Evolutionary conservation across 2,113 vertebrate genomes (phyloP).

Genomic region (Podarcis muralis): DNA sequence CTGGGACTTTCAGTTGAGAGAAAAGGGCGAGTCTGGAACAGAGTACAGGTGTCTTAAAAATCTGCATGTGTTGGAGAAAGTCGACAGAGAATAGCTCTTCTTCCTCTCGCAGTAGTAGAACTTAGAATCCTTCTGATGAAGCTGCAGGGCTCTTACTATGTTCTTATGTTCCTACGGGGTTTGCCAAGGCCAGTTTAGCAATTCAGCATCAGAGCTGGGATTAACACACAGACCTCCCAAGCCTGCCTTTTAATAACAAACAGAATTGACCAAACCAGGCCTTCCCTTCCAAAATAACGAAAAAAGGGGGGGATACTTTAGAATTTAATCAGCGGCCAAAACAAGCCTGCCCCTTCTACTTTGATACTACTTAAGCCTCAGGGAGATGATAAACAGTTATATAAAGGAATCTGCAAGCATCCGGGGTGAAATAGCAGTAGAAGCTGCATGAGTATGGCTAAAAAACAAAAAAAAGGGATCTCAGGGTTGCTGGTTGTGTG

Average conservation of each 20-base stretch:
- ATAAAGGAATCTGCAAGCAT: constrained; percentile 44
- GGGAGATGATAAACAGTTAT: constrained; percentile 35
- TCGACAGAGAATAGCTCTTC: too few species aligned
- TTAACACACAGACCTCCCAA: neutral
- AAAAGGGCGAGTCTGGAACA: too few species aligned
- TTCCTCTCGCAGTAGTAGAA: too few species aligned
- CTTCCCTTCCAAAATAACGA: constrained; percentile 30
- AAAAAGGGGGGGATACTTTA: constrained; percentile 34
- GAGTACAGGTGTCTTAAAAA: too few species aligned
- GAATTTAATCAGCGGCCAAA: constrained; percentile 18
- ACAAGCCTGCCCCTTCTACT: constrained; percentile 54
- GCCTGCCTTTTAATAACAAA: neutral
- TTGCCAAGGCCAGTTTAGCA: neutral
- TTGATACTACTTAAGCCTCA: constrained; percentile 59
- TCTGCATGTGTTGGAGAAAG: too few species aligned
- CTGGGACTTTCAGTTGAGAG: too few species aligned
- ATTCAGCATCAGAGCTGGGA: neutral
- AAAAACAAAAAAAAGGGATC: neutral
- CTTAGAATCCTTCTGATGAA: too few species aligned
- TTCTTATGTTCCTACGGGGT: too few species aligned
- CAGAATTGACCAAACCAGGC: neutral
- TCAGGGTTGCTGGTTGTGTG: constrained; percentile 31
- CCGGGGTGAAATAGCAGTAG: constrained; percentile 39
- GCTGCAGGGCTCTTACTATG: too few species aligned
- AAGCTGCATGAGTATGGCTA: neutral